Base-by-base conservation (phyloP, 2,888 invertebrate genomes). In the Plebejus argus region DNA sequence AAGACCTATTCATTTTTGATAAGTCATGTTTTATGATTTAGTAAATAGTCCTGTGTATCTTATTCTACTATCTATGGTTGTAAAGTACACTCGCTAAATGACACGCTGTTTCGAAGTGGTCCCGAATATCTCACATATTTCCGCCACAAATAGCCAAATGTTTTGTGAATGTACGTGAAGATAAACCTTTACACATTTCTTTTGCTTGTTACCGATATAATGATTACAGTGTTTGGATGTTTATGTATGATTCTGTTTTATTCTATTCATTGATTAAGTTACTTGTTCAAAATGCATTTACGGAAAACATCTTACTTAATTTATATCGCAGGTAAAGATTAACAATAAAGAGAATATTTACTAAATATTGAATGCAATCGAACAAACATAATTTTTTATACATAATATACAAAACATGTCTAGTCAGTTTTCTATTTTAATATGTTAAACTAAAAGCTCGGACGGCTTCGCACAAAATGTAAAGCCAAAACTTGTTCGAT, bases 391-490 rank as follows among this genome's bases (percentile, higher is more conserved):
- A 58, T n/a, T 7, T 2, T 56, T n/a, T 56, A 56, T 7, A 6
- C 18, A 56, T n/a, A 23, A 20, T 61, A 23, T 61, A 8, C 8
- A 20, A 20, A 66, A 66, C 5, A 66, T 66, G 28, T 66, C 66
- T 66, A 28, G 28, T 12, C 3, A 66, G 28, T 33, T 66, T 66
- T 66, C 66, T 66, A 66, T 66, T 66, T 66, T 66, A 66, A 66
- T 66, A 66, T 66, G 66, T 66, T 66, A 66, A 66, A 66, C 66
- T 61, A 66, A 66, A 66, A 66, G 66, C 66, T 28, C 66, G 28
- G 66, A 15, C 28, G 28, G 15, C 28, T 28, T 28, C 61, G 15
- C 66, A 28, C 66, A 66, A 66, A 66, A 66, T 66, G 33, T 66
- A 66, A 66, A 66, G 66, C 66, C 28, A 28, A 15, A 66, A 66